phyloP scores from a whole-genome alignment of 1,140 invertebrate genomes.

The Leucophenga varia region DNA sequence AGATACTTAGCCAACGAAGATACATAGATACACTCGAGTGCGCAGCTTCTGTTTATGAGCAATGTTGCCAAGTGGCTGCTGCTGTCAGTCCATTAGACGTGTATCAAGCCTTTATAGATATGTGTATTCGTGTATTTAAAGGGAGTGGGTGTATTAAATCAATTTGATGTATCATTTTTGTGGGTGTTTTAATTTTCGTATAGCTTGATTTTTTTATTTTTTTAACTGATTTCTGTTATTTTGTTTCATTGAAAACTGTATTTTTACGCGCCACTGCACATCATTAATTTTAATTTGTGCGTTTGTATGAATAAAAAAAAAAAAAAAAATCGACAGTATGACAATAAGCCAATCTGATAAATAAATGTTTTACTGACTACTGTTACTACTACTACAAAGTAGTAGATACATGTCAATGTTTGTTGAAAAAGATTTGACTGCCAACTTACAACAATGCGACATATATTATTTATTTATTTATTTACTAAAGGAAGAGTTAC shows the following conservation, averaged over 20 bases:
- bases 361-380: too few species aligned
- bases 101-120: slow-evolving; percentile 17
- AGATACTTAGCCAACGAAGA: too few species aligned
- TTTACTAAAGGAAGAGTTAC: too few species aligned
- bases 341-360: background rate
- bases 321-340: background rate
- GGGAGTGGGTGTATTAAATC: background rate
- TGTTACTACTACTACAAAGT: too few species aligned
- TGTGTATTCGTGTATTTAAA: slow-evolving; percentile 10
- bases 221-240: slow-evolving; percentile 2
- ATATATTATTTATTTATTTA: too few species aligned
- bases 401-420: too few species aligned
- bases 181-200: background rate
- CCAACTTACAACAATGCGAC: too few species aligned
- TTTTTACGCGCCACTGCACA: slow-evolving; percentile 46
- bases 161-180: slow-evolving; percentile 35
- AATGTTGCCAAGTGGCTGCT: slow-evolving; percentile 10
- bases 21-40: too few species aligned
- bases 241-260: slow-evolving; percentile 7
- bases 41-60: slow-evolving; percentile 49
- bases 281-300: slow-evolving; percentile 54
- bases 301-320: slow-evolving; percentile 22
- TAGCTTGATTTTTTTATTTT: background rate
- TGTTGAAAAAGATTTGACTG: too few species aligned
- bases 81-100: slow-evolving; percentile 13